phyloP scores from a whole-genome alignment of 2,797 vertebrate species.

The Loriculus beryllinus region DNA sequence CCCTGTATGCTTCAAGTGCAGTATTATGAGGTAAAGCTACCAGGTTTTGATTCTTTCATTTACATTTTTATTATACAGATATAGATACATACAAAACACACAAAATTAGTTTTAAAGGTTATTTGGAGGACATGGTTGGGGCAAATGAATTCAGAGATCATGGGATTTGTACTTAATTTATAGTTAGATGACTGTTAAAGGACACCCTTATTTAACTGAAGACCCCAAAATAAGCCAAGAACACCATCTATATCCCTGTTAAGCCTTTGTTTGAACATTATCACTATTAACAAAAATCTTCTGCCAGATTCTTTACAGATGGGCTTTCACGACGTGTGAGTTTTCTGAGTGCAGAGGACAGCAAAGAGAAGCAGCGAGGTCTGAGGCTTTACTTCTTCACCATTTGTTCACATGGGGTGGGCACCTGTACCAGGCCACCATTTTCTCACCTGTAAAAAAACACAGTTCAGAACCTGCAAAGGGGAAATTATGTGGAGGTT shows the following conservation, averaged over 20 bases:
- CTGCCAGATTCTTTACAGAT: not conserved
- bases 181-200: not conserved
- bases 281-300: not conserved
- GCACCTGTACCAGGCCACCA: not conserved
- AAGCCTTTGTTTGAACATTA: not conserved
- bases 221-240: not conserved
- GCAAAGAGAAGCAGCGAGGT: not conserved
- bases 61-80: slow-evolving; percentile 45
- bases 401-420: accelerated
- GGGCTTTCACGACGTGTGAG: not conserved
- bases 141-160: not conserved
- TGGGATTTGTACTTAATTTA: not conserved
- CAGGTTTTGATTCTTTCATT: not conserved
- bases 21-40: not conserved
- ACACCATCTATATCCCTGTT: not conserved
- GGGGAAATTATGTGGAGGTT: not conserved
- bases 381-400: not conserved
- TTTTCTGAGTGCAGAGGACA: not conserved
- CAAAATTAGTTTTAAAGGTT: not conserved
- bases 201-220: not conserved
- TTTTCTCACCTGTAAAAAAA: not conserved
- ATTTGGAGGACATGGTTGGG: not conserved
- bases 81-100: not conserved
- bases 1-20: slow-evolving; percentile 23
- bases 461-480: not conserved